Evolutionary conservation across 2,888 invertebrate genomes (phyloP), one percentile per base, ranked within the genome.

Genomic region (Frankliniella fusca): DNA sequence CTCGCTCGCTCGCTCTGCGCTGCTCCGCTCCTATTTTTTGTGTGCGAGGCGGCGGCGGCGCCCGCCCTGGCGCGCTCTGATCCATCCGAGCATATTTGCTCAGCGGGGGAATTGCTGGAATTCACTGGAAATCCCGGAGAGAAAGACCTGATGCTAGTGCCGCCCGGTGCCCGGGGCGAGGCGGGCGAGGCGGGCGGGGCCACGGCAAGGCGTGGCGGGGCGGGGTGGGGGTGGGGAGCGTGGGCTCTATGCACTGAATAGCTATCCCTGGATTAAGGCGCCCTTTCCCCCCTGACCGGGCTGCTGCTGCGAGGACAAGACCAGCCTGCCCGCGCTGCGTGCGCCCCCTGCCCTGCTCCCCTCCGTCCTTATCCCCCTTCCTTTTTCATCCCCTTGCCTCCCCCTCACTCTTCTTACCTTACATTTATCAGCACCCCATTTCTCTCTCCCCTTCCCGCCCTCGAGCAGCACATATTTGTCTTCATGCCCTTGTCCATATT

Each of bases 11-110:
- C 15, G 15, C 54, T 54, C 54, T 54, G 50, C 54, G 54, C 61
- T 76, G 70, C 27, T 12, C n/a, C 70, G 70, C 23, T 76, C 27
- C 27, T 23, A 11, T 54, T 54, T 54, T 54, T 54, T 54, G 54
- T 54, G 54, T 20, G 54, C 5, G 20, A 54, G 38, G 38, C 38
- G 38, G 38, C 38, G 38, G 38, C 38, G 38, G 38, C 38, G 38
- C 38, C 38, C 54, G 54, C 54, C 5, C 54, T 54, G 54, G 18
- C 54, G 23, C 70, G 70, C 70, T 27, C 70, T 27, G 70, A 76
- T 76, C 70, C 70, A 76, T 76, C 70, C 70, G 70, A 76, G 70
- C 70, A 76, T 76, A 76, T 76, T 76, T 76, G 70, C 70, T 76
- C 70, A 76, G 23, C 70, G 70, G 70, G 27, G 38, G 70, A 23